Evolutionary conservation across 2,888 invertebrate genomes (phyloP), one percentile per base, ranked within the genome.

Genomic region (Xanthostigma xanthostigma): DNA sequence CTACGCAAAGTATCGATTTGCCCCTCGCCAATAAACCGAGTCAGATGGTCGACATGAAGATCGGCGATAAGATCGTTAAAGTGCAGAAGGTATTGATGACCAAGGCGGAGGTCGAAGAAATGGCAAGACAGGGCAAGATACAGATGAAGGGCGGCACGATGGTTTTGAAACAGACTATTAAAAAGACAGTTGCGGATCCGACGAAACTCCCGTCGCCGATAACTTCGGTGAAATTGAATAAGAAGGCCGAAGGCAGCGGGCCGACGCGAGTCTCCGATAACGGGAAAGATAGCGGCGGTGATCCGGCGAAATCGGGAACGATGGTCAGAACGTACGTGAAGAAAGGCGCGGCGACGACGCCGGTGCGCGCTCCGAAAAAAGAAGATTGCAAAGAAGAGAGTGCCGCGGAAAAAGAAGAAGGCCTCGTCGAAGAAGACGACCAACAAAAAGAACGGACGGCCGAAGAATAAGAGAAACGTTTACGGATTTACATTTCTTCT

Each of bases 61-160:
- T 78, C 17, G 79, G 77, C 37, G 73, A 76, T 57, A 78, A 75
- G 57, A 67, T 76, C 38, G 76, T 79, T 0, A 74, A 76, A 56
- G 78, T 81, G 9, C 78, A 80, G 62, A 79, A 78, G 60, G 74
- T 80, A 40, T 74, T 78, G 3, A 73, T 81, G 70, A 77, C 79
- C 9, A 80, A 79, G 62, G 76, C 78, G 1, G 78, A 81, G 59
- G 76, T 79, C 14, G 78, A 76, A 53, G 75, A 73, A 6, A 78
- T 81, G 76, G 73, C 77, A 2, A 78, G 76, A 57, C 71, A 79
- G 54, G 81, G 79, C n/a, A 75, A 78, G 39, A 70, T 78, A 17
- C 72, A 75, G 62, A 72, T 78, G 64, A 77, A 76, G 67, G 77
- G 60, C 8, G 59, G 58, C 45, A 60, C 59, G 2, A 56, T 61